phyloP scores from a whole-genome alignment of 1,140 invertebrate species.

The Dinoponera quadriceps region DNA sequence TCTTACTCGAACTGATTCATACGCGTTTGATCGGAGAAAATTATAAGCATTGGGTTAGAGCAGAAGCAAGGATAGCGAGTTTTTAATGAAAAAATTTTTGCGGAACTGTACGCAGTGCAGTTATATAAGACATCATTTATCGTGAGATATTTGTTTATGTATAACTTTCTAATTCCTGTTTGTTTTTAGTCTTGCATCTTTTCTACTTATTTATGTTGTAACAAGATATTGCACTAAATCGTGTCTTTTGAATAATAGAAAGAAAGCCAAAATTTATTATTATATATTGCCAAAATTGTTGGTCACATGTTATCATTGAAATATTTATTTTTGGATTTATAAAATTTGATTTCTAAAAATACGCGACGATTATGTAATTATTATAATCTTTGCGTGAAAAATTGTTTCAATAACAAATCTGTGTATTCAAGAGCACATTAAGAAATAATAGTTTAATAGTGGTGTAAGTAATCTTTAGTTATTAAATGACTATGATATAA shows the following conservation, averaged over 20 bases:
- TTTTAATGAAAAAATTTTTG: slow-evolving; percentile 26
- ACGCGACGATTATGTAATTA: background rate
- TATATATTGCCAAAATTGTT: too few relatives aligned
- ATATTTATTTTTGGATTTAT: background rate
- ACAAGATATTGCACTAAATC: too few relatives aligned
- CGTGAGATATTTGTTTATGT: too few relatives aligned
- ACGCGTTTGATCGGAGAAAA: slow-evolving; percentile 5
- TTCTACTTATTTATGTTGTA: too few relatives aligned
- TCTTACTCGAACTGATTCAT: slow-evolving; percentile 43
- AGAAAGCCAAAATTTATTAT: background rate
- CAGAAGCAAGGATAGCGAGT: slow-evolving; percentile 56
- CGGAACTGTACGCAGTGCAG: slow-evolving; percentile 1
- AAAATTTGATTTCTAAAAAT: background rate
- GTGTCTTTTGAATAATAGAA: background rate
- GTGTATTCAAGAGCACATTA: background rate
- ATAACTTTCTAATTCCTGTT: too few relatives aligned
- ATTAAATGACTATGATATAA: background rate
- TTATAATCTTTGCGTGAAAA: background rate
- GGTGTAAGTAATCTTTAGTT: background rate
- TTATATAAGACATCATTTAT: too few relatives aligned
- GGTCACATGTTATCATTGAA: background rate
- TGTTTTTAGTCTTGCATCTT: too few relatives aligned
- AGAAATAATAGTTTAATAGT: slow-evolving; percentile 29
- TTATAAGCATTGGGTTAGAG: background rate
- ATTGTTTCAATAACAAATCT: background rate